These are phyloP conservation scores for Phoxinus phoxinus DNA, from an alignment of 2,113 vertebrate genomes.

Conservation along the genomic window DNA sequence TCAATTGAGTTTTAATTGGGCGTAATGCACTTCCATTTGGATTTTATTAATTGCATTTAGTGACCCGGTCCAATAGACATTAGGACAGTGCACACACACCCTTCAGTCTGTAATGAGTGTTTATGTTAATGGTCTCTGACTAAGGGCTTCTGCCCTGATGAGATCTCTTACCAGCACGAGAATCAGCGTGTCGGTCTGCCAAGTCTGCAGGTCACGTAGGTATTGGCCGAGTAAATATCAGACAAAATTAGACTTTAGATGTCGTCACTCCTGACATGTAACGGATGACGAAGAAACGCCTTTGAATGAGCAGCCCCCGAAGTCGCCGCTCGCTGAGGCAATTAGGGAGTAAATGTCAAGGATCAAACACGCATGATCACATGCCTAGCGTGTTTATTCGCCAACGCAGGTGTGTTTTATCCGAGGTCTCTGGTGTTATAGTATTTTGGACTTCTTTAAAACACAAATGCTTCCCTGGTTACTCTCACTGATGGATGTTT, in stretches of 20 bases:
- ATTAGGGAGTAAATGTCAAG: constrained; percentile 68
- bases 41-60: constrained; percentile 73
- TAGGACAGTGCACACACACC: constrained; percentile 61
- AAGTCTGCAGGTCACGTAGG: background rate
- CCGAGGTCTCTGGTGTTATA: background rate
- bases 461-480: constrained; percentile 22
- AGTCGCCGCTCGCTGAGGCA: constrained; percentile 30
- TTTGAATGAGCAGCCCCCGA: constrained; percentile 38
- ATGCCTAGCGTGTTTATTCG: constrained; percentile 23
- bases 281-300: constrained; percentile 49
- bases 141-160: constrained; percentile 64
- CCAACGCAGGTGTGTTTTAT: background rate
- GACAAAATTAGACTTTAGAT: constrained; percentile 55
- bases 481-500: background rate
- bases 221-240: constrained; percentile 57
- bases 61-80: constrained; percentile 62
- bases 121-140: constrained; percentile 65
- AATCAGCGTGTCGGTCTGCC: constrained; percentile 33
- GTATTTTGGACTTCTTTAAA: background rate
- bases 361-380: constrained; percentile 57
- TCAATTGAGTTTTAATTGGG: constrained; percentile 75
- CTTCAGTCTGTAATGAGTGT: constrained; percentile 65
- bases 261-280: constrained; percentile 36
- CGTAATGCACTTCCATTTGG: constrained; percentile 71
- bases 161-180: constrained; percentile 54